Base-by-base conservation (phyloP, 2,797 vertebrate genomes). In the Glyptemys insculpta region DNA sequence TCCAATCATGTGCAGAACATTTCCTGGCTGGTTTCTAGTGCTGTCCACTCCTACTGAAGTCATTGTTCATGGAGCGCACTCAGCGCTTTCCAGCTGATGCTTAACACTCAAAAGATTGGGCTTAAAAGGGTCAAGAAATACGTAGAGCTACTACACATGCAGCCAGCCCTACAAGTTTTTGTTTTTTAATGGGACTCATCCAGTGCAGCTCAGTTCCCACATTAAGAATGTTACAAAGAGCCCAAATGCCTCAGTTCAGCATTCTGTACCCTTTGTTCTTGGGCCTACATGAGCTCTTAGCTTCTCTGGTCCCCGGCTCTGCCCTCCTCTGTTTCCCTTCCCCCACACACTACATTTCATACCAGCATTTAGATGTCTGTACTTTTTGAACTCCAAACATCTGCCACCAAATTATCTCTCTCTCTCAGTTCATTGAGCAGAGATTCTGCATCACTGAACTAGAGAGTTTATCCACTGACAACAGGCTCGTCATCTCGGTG, bases 381-480 rank as follows among this genome's bases (percentile, higher is more conserved):
- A 82, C 68, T 85, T 62, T 94, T 82, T 87, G 72, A 92, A 93
- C 74, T 90, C 72, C 68, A 91, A 85, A 89, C 85, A 94, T 97
- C 85, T 97, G 92, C 87, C 89, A 95, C 94, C 90, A 92, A 96
- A 96, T 96, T 97, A 89, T 87, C 93, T 94, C 57, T 92, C 34
- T 62, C 53, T 90, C 80, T 79, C 0, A 1, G 91, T 95, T 96
- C 89, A 94, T 68, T 54, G 83, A 94, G 90, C 92, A 79, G 83
- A 86, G 25, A 89, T 84, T 89, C 87, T 87, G 79, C 88, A 91
- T 90, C 84, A 44, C n/a, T 95, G 94, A 95, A 47, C 91, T 16
- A 23, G 76, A 52, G 16, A 56, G 65, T 91, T 94, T 92, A 91
- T 95, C 18, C 85, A 49, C 72, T 50, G 19, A 85, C 92, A 96